These are phyloP conservation scores for Alectoris magna DNA, from an alignment of 2,797 vertebrate species.

Conservation along the genomic window DNA sequence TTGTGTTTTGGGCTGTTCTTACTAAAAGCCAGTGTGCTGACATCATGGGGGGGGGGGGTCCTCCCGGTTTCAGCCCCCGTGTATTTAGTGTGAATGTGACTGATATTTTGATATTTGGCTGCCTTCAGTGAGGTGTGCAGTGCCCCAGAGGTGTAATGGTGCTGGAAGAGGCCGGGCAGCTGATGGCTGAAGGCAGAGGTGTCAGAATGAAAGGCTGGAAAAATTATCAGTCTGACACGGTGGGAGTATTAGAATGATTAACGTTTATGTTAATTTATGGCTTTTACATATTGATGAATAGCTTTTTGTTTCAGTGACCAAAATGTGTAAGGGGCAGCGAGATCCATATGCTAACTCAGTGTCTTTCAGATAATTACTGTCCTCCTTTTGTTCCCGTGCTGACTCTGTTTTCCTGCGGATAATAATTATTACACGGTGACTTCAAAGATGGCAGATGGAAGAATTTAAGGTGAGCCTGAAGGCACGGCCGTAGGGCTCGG, in stretches of 20 bases:
- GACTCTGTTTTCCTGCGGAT: background rate
- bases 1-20: background rate
- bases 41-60: background rate
- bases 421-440: conserved; percentile 4
- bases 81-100: background rate
- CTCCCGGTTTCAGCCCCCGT: background rate
- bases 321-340: conserved; percentile 78
- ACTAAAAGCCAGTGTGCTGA: background rate
- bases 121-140: conserved; percentile 56
- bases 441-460: conserved; percentile 43
- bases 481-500: background rate
- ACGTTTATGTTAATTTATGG: conserved; percentile 80
- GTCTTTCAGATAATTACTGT: conserved; percentile 71
- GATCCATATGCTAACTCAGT: conserved; percentile 78
- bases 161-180: conserved; percentile 56
- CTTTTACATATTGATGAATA: conserved; percentile 80
- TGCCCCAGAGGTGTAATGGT: conserved; percentile 55
- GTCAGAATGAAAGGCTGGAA: conserved; percentile 71
- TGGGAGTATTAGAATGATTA: conserved; percentile 79
- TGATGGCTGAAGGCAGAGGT: conserved; percentile 71
- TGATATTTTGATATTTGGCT: conserved; percentile 1
- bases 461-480: conserved; percentile 35
- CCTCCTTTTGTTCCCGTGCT: conserved; percentile 67
- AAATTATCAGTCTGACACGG: conserved; percentile 71
- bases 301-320: conserved; percentile 77